Conservation (phyloP, 2,113 vertebrate genomes). For the Alligator sinensis region DNA sequence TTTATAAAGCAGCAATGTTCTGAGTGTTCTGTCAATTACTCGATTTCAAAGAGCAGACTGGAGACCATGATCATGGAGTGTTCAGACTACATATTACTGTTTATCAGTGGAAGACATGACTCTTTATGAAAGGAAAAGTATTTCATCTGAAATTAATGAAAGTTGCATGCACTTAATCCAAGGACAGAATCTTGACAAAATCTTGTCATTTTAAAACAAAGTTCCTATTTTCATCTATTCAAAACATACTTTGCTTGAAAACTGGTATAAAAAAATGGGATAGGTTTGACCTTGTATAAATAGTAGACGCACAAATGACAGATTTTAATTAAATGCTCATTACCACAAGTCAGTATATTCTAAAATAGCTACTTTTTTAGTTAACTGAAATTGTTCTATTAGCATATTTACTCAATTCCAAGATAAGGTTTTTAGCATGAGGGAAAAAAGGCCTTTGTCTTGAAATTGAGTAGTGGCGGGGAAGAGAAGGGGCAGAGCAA, state of each 20-base stretch:
- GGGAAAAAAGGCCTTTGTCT: too few relatives aligned
- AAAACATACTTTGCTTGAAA: not conserved
- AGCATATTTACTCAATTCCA: too few relatives aligned
- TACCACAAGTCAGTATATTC: rapidly evolving
- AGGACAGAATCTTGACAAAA: not conserved
- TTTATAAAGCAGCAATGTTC: not conserved
- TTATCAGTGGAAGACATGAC: not conserved
- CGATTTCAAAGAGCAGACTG: not conserved
- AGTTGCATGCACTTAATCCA: not conserved
- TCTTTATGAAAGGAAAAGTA: not conserved
- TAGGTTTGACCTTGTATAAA: not conserved
- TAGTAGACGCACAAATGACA: not conserved
- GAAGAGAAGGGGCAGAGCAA: too few relatives aligned
- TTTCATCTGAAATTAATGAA: not conserved
- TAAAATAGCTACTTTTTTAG: not conserved
- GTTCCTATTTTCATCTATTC: too few relatives aligned
- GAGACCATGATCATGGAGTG: not conserved
- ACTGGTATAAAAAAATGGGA: not conserved
- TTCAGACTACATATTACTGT: not conserved
- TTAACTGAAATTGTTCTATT: not conserved
- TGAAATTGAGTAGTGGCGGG: too few relatives aligned
- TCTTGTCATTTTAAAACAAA: too few relatives aligned
- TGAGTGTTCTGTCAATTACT: not conserved
- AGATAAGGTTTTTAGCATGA: too few relatives aligned
- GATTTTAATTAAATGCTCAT: not conserved